A percentile compares a stretch with the other conserved stretches of the same genome.
Evolutionary conservation across 2,888 invertebrate genomes (phyloP).

Genomic region (Cheilosia urbana): DNA sequence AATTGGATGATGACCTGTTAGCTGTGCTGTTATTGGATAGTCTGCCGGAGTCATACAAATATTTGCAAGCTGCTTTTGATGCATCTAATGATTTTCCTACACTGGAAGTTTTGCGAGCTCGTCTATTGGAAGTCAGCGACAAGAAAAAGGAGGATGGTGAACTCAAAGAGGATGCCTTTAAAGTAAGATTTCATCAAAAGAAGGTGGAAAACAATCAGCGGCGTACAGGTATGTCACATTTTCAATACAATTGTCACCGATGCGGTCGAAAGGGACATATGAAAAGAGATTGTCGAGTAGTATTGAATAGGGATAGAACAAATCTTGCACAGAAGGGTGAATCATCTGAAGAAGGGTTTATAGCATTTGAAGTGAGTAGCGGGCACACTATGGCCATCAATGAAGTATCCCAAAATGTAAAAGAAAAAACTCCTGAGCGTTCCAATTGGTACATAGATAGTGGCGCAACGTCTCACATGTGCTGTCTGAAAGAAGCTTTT

Average conservation of each 20-base stretch:
- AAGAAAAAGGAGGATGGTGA: slow-evolving; percentile 20
- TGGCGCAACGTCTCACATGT: slow-evolving; percentile 25
- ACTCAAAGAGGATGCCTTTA: slow-evolving; percentile 6
- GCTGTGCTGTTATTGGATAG: slow-evolving; percentile 34
- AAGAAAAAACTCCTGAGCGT: background rate
- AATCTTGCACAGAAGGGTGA: background rate
- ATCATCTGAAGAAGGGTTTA: slow-evolving; percentile 15
- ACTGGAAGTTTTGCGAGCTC: slow-evolving; percentile 11
- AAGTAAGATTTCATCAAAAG: slow-evolving; percentile 1
- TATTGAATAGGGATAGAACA: background rate
- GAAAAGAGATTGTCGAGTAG: slow-evolving; percentile 9
- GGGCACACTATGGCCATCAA: background rate
- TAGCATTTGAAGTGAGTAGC: background rate
- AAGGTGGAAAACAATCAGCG: background rate
- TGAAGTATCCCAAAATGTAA: slow-evolving; percentile 8
- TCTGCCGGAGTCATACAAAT: slow-evolving; percentile 32
- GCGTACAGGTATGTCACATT: slow-evolving; percentile 13
- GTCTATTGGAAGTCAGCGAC: slow-evolving; percentile 15
- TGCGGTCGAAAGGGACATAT: slow-evolving; percentile 9
- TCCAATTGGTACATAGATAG: slow-evolving; percentile 3
- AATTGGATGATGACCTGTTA: slow-evolving; percentile 36
- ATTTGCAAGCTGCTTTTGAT: slow-evolving; percentile 59
- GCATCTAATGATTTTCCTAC: slow-evolving; percentile 49
- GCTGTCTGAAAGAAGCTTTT: slow-evolving; percentile 16
- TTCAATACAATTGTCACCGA: slow-evolving; percentile 16